Base-by-base conservation (phyloP, 2,888 invertebrate species). In the Reticulitermes lucifugus region DNA sequence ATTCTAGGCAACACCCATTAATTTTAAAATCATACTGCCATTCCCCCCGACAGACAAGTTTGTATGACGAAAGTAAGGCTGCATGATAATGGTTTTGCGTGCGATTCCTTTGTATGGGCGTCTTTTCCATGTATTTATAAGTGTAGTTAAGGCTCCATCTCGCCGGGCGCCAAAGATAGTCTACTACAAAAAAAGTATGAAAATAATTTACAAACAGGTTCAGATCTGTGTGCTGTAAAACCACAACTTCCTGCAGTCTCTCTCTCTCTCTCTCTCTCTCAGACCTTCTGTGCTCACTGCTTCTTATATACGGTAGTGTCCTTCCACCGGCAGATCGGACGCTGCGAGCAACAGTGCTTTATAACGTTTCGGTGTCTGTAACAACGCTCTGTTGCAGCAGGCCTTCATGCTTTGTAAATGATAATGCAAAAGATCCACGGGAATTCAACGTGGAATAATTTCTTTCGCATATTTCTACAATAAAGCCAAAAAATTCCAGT, bases 91-190 rank as follows among this genome's bases (percentile, higher is more conserved):
- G 51, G 46, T 77, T 77, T 77, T 46, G 77, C 46, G 25, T 77
- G 77, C 77, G 77, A 77, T 77, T 77, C 46, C 77, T 77, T 77
- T 77, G 77, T 77, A 77, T 46, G 77, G 77, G 77, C 77, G 46
- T 46, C 77, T 77, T 77, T 77, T 77, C 77, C 41, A 46, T 77
- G 77, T 77, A 77, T 77, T 77, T 77, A n/a, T 77, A 77, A 77
- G 77, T 43, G 46, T 46, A 77, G 77, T 46, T 77, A 46, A 46
- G 77, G 77, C 77, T 77, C 77, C 77, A 25, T 46, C 43, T 22
- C 4, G 77, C 22, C 77, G 77, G 77, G 77, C 77, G 77, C 77
- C 77, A 77, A 77, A 77, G 22, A 77, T 77, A 51, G 51, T 77
- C 77, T 46, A 46, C 46, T 41, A 77, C 77, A 73, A 41, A 73